Conservation (phyloP, 2,113 vertebrate species). For the Poicephalus meyeri region DNA sequence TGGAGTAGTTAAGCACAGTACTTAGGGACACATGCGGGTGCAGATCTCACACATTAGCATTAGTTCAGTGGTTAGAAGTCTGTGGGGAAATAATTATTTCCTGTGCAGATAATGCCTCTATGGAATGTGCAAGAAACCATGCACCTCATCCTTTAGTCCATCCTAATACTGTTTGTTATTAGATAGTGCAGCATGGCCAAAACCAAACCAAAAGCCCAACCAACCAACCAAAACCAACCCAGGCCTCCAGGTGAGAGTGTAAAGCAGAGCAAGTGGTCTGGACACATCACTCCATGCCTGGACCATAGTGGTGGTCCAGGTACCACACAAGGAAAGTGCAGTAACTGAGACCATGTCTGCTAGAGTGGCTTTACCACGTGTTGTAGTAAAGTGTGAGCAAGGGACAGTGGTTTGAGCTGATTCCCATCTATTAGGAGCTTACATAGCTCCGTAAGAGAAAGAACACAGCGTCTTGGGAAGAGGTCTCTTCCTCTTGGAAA, state of each 20-base stretch:
- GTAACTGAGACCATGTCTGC: not conserved
- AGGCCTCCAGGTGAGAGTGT: not conserved
- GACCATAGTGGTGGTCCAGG: not conserved
- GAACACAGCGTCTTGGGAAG: not conserved
- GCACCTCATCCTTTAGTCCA: not conserved
- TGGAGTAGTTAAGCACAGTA: not conserved
- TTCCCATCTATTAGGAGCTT: fast-evolving
- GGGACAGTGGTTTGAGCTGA: not conserved
- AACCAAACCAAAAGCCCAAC: not conserved
- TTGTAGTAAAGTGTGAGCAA: not conserved
- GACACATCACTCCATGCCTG: not conserved
- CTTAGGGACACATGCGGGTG: not conserved
- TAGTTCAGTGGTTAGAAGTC: not conserved
- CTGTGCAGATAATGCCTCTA: not conserved
- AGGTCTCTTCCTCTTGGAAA: fast-evolving
- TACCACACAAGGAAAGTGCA: not conserved
- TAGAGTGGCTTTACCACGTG: not conserved
- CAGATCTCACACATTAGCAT: fast-evolving
- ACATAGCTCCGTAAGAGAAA: not conserved
- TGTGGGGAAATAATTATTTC: not conserved
- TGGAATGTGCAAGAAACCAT: not conserved
- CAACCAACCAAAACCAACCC: not conserved
- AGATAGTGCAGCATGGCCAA: not conserved
- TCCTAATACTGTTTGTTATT: not conserved
- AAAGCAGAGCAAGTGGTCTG: not conserved